A percentile compares a stretch with the other conserved stretches of the same genome.
These are phyloP conservation scores for Conops quadrifasciatus DNA, from an alignment of 2,888 invertebrate species.

Conservation along the genomic window DNA sequence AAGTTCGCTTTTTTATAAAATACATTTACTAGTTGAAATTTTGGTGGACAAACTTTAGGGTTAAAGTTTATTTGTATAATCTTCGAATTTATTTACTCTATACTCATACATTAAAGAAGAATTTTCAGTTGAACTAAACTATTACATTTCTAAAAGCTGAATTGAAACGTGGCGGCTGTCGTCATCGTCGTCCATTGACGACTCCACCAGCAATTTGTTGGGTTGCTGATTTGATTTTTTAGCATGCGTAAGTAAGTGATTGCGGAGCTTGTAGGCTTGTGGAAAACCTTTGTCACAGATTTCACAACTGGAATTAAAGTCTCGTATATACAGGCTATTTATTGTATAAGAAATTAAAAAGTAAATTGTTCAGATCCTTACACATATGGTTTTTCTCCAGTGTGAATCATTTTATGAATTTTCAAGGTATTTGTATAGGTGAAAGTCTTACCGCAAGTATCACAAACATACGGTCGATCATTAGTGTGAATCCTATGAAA, in stretches of 20 bases:
- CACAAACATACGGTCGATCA: conserved; percentile 61
- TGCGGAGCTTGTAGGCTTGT: conserved; percentile 57
- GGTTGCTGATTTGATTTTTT: conserved; percentile 42
- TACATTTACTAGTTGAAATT: no score
- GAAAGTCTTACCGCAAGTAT: conserved; percentile 61
- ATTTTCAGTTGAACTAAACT: background rate
- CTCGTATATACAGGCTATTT: background rate
- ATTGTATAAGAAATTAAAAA: background rate
- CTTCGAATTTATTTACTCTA: background rate
- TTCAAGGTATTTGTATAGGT: conserved; percentile 62
- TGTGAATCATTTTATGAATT: conserved; percentile 63
- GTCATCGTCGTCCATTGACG: conserved; percentile 12
- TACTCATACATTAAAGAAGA: background rate
- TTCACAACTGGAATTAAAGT: conserved; percentile 50
- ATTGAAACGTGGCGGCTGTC: background rate
- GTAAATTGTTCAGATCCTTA: conserved; percentile 46
- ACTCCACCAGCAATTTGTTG: conserved; percentile 14
- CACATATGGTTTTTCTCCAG: conserved; percentile 62
- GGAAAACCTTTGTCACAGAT: conserved; percentile 60
- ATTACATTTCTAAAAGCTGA: conserved; percentile 30
- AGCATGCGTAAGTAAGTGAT: conserved; percentile 54
- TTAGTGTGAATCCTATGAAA: conserved; percentile 58
- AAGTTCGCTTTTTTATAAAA: background rate
- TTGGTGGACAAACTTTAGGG: no score
- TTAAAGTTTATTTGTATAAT: no score